These are phyloP conservation scores for Halotydeus destructor DNA, from an alignment of 1,140 invertebrate genomes.

Conservation along the genomic window DNA sequence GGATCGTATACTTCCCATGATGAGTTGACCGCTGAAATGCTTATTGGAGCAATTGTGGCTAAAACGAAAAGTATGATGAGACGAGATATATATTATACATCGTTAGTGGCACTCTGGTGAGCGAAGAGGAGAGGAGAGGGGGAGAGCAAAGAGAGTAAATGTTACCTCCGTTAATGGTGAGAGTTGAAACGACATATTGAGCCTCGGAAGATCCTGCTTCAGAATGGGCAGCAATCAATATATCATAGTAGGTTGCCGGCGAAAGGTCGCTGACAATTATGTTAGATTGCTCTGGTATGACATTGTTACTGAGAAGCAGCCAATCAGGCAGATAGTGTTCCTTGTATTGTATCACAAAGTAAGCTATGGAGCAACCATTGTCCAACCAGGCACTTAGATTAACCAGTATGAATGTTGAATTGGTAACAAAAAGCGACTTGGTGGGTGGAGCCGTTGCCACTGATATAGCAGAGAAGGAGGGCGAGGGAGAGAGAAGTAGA, in stretches of 20 bases:
- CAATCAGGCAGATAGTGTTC: slow-evolving; percentile 17
- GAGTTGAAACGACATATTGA: slow-evolving; percentile 53
- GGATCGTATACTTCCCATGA: too few species aligned
- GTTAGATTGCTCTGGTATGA: slow-evolving; percentile 9
- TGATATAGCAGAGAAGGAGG: too few species aligned
- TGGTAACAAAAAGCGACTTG: too few species aligned
- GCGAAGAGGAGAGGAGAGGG: too few species aligned
- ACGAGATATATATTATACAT: too few species aligned
- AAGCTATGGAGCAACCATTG: slow-evolving; percentile 30
- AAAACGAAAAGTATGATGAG: too few species aligned
- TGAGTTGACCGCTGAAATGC: too few species aligned
- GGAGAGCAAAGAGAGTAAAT: too few species aligned
- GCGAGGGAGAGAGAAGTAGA: too few species aligned
- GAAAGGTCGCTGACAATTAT: slow-evolving; percentile 38
- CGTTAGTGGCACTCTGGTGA: too few species aligned
- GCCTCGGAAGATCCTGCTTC: slow-evolving; percentile 70
- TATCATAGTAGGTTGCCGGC: slow-evolving; percentile 62
- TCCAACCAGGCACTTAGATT: slow-evolving; percentile 31
- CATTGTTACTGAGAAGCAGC: slow-evolving; percentile 16
- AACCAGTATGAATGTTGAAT: slow-evolving; percentile 26
- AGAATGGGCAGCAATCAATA: slow-evolving; percentile 68
- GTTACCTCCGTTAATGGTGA: slow-evolving; percentile 32
- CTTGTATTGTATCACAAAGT: slow-evolving; percentile 19
- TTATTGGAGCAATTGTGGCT: too few species aligned
- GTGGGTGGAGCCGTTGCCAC: too few species aligned